These are phyloP conservation scores for Sweltsa coloradensis DNA, from an alignment of 1,140 invertebrate genomes.

Conservation along the genomic window DNA sequence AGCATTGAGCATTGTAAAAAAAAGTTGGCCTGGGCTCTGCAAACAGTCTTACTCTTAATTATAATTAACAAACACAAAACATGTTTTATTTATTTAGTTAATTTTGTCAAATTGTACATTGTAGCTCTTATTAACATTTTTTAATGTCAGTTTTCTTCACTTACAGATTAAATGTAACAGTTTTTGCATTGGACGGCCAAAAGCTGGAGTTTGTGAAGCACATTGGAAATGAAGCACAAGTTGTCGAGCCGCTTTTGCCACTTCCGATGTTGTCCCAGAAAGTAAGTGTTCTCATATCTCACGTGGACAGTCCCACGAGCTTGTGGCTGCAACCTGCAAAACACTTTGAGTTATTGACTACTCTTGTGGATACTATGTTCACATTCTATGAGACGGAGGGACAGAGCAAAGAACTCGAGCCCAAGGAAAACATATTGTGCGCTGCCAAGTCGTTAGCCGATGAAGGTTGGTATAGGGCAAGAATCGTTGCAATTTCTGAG, in stretches of 20 bases:
- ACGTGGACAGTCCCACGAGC: conserved; percentile 34
- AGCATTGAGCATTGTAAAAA: too few species aligned
- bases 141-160: conserved; percentile 14
- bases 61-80: too few species aligned
- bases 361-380: conserved; percentile 37
- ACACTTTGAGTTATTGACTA: conserved; percentile 29
- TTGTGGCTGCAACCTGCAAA: conserved; percentile 43
- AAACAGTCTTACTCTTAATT: too few species aligned
- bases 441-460: conserved; percentile 40
- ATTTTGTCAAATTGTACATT: too few species aligned
- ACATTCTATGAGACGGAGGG: conserved; percentile 39
- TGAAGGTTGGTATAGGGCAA: conserved; percentile 39
- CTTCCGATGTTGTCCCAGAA: conserved; percentile 39
- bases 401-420: conserved; percentile 7
- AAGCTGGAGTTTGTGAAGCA: conserved; percentile 38
- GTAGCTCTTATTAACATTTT: neutral
- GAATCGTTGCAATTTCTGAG: conserved; percentile 16
- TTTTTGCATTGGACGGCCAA: conserved; percentile 40
- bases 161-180: conserved; percentile 41
- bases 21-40: too few species aligned
- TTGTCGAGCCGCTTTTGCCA: conserved; percentile 36
- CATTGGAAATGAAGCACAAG: neutral
- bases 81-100: too few species aligned
- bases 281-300: conserved; percentile 34
- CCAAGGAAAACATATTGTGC: conserved; percentile 33